phyloP scores from a whole-genome alignment of 1,140 invertebrate species.

The Patella vulgata region DNA sequence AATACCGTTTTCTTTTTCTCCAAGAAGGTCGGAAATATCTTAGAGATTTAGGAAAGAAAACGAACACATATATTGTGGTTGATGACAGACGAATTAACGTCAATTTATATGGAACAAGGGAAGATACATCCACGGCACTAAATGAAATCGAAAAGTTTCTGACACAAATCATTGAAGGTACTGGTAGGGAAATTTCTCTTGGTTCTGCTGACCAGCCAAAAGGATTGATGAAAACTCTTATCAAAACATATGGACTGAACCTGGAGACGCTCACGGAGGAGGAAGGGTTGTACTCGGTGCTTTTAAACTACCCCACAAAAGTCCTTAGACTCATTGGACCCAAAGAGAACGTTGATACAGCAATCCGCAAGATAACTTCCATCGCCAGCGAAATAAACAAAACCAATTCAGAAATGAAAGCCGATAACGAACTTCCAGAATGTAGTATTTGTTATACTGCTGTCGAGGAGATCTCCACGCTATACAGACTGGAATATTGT shows the following conservation, averaged over 20 bases:
- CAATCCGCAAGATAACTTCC: slow-evolving; percentile 18
- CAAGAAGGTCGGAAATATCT: slow-evolving; percentile 33
- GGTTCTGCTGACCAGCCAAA: slow-evolving; percentile 39
- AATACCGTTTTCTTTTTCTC: slow-evolving; percentile 28
- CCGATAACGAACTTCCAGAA: slow-evolving; percentile 30
- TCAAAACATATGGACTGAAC: slow-evolving; percentile 32
- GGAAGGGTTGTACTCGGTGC: slow-evolving; percentile 20
- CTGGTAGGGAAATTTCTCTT: slow-evolving; percentile 24
- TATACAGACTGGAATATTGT: slow-evolving; percentile 53
- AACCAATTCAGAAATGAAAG: not conserved
- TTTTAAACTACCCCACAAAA: slow-evolving; percentile 36
- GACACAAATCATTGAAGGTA: slow-evolving; percentile 13
- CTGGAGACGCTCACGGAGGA: slow-evolving; percentile 28
- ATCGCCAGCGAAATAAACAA: not conserved
- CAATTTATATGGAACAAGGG: slow-evolving; percentile 35
- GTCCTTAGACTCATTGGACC: slow-evolving; percentile 43
- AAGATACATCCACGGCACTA: slow-evolving; percentile 16
- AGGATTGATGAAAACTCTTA: slow-evolving; percentile 51
- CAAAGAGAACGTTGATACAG: slow-evolving; percentile 32
- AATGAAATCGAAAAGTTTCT: slow-evolving; percentile 34
- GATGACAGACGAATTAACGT: slow-evolving; percentile 41
- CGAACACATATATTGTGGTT: slow-evolving; percentile 29
- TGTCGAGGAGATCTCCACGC: slow-evolving; percentile 30
- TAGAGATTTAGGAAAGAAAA: slow-evolving; percentile 29
- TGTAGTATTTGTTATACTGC: slow-evolving; percentile 53